These are phyloP conservation scores for Drosophila nr. fundita DNA, from an alignment of 2,888 invertebrate species.

Conservation along the genomic window DNA sequence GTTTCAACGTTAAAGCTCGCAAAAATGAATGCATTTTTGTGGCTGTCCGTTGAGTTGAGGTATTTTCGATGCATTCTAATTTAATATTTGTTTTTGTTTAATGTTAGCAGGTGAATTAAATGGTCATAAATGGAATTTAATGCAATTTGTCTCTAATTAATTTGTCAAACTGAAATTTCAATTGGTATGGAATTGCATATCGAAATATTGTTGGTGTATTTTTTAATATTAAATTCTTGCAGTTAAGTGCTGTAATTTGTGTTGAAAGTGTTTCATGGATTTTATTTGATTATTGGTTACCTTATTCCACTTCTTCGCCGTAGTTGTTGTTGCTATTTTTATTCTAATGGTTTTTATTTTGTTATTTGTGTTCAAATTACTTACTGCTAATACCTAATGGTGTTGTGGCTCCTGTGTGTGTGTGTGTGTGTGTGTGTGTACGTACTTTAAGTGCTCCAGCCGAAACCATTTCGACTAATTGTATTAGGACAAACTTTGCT, in stretches of 20 bases:
- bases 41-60: neutral
- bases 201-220: neutral
- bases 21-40: neutral
- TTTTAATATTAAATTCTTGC: slow-evolving; percentile 15
- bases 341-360: slow-evolving; percentile 12
- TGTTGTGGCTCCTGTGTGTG: neutral
- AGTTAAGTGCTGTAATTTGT: slow-evolving; percentile 59
- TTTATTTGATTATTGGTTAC: slow-evolving; percentile 24
- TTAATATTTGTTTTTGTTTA: neutral
- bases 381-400: slow-evolving; percentile 5
- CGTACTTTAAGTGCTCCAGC: slow-evolving; percentile 20
- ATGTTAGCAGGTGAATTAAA: neutral
- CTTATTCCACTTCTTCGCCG: slow-evolving; percentile 12
- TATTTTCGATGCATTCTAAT: neutral
- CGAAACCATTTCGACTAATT: slow-evolving; percentile 41
- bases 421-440: neutral
- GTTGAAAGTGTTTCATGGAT: slow-evolving; percentile 66
- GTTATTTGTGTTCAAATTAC: slow-evolving; percentile 16
- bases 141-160: neutral
- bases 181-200: neutral
- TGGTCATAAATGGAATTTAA: neutral
- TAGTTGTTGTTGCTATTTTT: slow-evolving; percentile 7
- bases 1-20: neutral
- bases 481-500: slow-evolving; percentile 45
- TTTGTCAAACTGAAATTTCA: neutral